These are phyloP conservation scores for Schizopygopsis pylzovi DNA, from an alignment of 2,797 vertebrate genomes.

Conservation along the genomic window DNA sequence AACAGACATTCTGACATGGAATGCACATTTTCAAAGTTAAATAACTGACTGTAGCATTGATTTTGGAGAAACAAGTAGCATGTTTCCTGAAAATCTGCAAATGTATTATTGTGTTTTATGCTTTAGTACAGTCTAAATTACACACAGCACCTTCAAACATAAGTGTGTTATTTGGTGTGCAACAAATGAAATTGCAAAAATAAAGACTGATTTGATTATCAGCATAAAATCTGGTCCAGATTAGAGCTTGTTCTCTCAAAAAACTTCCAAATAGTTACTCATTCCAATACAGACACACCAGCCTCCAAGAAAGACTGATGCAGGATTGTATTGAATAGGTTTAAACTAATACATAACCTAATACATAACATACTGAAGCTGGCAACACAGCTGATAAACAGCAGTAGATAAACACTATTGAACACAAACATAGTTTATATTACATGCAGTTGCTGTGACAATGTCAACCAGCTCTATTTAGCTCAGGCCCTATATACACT, in stretches of 20 bases:
- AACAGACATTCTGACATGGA: not conserved
- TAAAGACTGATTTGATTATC: not conserved
- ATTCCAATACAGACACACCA: too few species aligned
- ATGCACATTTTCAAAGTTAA: not conserved
- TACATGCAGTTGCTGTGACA: not conserved
- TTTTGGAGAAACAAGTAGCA: not conserved
- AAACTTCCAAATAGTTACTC: too few species aligned
- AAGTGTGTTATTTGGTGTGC: not conserved
- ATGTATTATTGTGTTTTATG: not conserved
- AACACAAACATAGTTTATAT: not conserved
- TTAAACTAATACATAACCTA: not conserved
- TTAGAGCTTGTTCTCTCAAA: not conserved
- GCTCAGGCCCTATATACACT: too few species aligned
- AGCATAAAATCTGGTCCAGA: not conserved
- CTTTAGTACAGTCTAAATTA: not conserved
- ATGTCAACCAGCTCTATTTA: not conserved
- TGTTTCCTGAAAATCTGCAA: not conserved
- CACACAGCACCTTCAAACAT: not conserved
- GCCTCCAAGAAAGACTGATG: too few species aligned
- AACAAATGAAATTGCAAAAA: not conserved
- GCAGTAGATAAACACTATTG: not conserved
- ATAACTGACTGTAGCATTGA: not conserved
- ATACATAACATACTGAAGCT: not conserved
- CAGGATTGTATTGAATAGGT: not conserved
- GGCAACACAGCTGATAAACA: not conserved